phyloP scores from a whole-genome alignment of 2,888 invertebrate genomes.

The Diplazon laetatorius region DNA sequence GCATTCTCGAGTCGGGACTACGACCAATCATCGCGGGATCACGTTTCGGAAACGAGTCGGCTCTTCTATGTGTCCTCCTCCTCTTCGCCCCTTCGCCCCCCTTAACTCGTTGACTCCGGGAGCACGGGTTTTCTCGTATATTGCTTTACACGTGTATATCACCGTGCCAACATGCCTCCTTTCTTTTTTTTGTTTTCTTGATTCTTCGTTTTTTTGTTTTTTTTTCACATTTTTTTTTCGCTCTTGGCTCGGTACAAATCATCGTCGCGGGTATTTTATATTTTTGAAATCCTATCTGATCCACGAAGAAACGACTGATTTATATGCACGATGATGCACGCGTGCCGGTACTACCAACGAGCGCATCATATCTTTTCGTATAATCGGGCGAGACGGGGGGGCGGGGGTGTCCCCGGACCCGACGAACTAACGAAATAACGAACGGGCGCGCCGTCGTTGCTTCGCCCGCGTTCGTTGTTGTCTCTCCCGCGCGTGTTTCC shows the following conservation, averaged over 20 bases:
- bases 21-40: slow-evolving; percentile 66
- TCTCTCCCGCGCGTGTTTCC: slow-evolving; percentile 67
- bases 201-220: slow-evolving; percentile 54
- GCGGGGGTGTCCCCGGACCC: too few relatives aligned
- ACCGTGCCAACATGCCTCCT: slow-evolving; percentile 51
- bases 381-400: slow-evolving; percentile 69
- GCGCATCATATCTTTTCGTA: slow-evolving; percentile 78
- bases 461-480: too few relatives aligned
- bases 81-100: slow-evolving; percentile 23
- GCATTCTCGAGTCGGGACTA: slow-evolving; percentile 57
- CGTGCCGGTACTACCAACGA: slow-evolving; percentile 82
- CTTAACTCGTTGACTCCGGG: slow-evolving; percentile 49
- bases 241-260: slow-evolving; percentile 69
- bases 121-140: slow-evolving; percentile 53
- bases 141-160: slow-evolving; percentile 60
- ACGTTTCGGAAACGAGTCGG: slow-evolving; percentile 66
- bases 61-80: slow-evolving; percentile 60
- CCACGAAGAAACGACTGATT: slow-evolving; percentile 79
- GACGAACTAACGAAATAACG: slow-evolving; percentile 44
- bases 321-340: slow-evolving; percentile 82
- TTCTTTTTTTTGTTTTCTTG: slow-evolving; percentile 56
- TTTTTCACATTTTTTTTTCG: slow-evolving; percentile 49
- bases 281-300: slow-evolving; percentile 82
- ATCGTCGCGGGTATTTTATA: slow-evolving; percentile 80
- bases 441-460: slow-evolving; percentile 65